These are phyloP conservation scores for Gymnosoma rotundatum DNA, from an alignment of 2,888 invertebrate species.

Conservation along the genomic window DNA sequence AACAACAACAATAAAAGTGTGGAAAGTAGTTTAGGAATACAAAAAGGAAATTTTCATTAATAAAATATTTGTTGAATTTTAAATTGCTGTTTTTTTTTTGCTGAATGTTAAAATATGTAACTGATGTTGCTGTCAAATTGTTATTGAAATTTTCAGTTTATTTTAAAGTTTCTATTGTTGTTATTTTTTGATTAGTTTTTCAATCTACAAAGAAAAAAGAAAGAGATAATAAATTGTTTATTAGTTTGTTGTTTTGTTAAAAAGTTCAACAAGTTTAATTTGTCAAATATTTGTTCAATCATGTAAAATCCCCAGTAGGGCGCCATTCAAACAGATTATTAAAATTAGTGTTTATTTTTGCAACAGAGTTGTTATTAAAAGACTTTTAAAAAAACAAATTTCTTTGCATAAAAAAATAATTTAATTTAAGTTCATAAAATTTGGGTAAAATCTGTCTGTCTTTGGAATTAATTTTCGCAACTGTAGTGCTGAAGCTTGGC, in stretches of 20 bases:
- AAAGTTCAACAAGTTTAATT: neutral
- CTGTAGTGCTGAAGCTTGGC: too few relatives aligned
- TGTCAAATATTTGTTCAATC: neutral
- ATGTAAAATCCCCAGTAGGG: too few relatives aligned
- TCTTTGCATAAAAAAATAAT: too few relatives aligned
- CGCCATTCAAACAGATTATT: too few relatives aligned
- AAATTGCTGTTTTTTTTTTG: conserved; percentile 1
- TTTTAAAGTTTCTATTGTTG: neutral
- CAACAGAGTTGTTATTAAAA: too few relatives aligned
- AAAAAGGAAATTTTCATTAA: too few relatives aligned
- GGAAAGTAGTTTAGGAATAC: neutral
- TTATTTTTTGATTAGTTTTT: neutral
- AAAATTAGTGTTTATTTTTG: too few relatives aligned
- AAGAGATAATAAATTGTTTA: neutral
- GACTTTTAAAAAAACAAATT: too few relatives aligned
- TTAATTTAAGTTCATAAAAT: too few relatives aligned
- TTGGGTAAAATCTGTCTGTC: too few relatives aligned
- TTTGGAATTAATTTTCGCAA: too few relatives aligned
- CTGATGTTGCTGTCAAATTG: neutral
- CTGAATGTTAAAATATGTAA: neutral
- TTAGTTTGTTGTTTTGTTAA: neutral
- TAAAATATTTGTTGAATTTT: too few relatives aligned
- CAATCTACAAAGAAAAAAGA: neutral
- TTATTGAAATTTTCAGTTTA: neutral
- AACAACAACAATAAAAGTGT: neutral